Conservation (phyloP, 1,140 invertebrate species). For the Heliconius nattereri region DNA sequence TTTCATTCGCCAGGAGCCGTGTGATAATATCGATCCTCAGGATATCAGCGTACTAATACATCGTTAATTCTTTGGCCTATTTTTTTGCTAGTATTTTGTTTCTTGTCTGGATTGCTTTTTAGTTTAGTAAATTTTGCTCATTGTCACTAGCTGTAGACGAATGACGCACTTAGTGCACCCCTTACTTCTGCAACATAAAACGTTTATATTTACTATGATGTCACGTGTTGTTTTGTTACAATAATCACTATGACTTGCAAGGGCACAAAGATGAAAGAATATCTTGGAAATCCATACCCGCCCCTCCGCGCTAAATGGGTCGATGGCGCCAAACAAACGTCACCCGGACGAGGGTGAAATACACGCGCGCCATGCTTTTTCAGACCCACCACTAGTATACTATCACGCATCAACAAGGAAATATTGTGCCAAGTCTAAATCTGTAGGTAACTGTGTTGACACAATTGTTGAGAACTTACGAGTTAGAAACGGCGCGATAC, state of each 20-base stretch:
- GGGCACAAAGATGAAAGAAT: slow-evolving; percentile 60
- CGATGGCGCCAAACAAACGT: slow-evolving; percentile 79
- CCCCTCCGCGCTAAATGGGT: slow-evolving; percentile 75
- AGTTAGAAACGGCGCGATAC: slow-evolving; percentile 59
- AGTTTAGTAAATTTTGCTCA: slow-evolving; percentile 69
- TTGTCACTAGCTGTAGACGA: slow-evolving; percentile 75
- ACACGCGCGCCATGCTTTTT: slow-evolving; percentile 32
- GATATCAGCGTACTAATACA: slow-evolving; percentile 68
- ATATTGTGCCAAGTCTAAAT: slow-evolving; percentile 31
- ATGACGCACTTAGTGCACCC: slow-evolving; percentile 77
- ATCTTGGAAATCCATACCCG: slow-evolving; percentile 64
- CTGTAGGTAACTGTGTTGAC: slow-evolving; percentile 27
- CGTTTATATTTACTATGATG: slow-evolving; percentile 54
- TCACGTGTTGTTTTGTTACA: slow-evolving; percentile 64
- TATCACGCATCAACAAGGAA: slow-evolving; percentile 35
- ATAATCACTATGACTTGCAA: slow-evolving; percentile 65
- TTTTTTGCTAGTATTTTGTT: slow-evolving; percentile 71
- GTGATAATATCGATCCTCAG: slow-evolving; percentile 74
- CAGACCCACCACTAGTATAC: slow-evolving; percentile 23
- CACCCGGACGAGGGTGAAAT: slow-evolving; percentile 59
- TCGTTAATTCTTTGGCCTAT: slow-evolving; percentile 78
- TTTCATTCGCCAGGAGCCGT: slow-evolving; percentile 77
- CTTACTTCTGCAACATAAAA: slow-evolving; percentile 72
- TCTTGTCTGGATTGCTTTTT: slow-evolving; percentile 59
- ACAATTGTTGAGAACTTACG: slow-evolving; percentile 40